Percentiles rank a stretch among this genome's conserved stretches.
These are phyloP conservation scores for Psittacula cyanocephala DNA, from an alignment of 2,113 vertebrate genomes.

Conservation along the genomic window DNA sequence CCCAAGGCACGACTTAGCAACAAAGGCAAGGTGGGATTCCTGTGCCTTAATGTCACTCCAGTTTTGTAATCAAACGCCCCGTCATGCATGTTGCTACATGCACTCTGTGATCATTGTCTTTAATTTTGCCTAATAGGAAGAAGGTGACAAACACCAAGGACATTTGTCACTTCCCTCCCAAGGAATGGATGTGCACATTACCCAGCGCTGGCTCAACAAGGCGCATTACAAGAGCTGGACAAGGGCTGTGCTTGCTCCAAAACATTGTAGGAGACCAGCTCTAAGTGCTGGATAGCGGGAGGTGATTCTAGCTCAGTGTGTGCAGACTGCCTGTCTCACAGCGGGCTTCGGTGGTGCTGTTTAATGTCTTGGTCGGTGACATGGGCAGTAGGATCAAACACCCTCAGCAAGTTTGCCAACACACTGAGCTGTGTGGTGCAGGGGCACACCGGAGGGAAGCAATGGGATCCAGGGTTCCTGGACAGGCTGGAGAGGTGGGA, in stretches of 20 bases:
- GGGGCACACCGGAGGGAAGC: not conserved
- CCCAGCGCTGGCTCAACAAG: not conserved
- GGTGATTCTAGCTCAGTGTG: not conserved
- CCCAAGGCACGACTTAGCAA: not conserved
- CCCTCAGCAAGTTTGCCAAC: not conserved
- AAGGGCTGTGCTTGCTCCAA: not conserved
- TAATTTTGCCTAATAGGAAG: not conserved
- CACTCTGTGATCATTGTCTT: not conserved
- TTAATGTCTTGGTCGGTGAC: not conserved
- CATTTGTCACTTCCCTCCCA: not conserved
- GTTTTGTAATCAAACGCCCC: not conserved
- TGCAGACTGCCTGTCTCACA: not conserved
- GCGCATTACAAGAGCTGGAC: not conserved
- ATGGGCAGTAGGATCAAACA: not conserved
- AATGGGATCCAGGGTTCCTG: not conserved
- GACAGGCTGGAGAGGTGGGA: not conserved
- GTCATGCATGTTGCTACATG: not conserved
- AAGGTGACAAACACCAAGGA: not conserved
- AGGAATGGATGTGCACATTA: not conserved
- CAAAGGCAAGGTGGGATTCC: not conserved
- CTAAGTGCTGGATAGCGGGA: not conserved
- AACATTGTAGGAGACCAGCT: not conserved
- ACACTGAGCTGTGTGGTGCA: not conserved
- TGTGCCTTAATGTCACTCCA: not conserved
- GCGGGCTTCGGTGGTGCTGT: not conserved